Evolutionary conservation across 2,888 invertebrate species (phyloP), one percentile per base, ranked within the genome.

Genomic region (Drosophila diplacantha): DNA sequence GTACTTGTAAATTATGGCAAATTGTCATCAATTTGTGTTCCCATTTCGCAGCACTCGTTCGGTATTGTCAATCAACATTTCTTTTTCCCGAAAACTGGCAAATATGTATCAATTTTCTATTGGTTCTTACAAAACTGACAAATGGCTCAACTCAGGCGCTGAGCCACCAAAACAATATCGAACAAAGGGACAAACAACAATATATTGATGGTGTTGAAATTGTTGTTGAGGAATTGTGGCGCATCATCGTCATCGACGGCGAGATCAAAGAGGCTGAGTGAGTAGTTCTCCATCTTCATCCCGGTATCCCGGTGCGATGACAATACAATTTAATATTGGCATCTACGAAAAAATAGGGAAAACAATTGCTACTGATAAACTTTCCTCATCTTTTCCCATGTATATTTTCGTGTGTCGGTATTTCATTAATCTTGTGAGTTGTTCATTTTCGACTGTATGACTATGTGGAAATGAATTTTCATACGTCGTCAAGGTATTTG

Each of bases 141-240:
- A 61, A 50, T 62, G 31, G 62, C 51, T 31, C 31, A 37, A 31
- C 35, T n/a, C 35, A 24, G 18, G 62, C 22, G 20, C 32, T 12
- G 31, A 43, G 39, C 35, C 38, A 38, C 39, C 55, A 60, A 49
- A 53, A 64, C 62, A 46, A 32, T 59, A 52, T 43, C 35, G 47
- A 39, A 78, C 61, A 68, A 52, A 52, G 61, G 57, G 49, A 55
- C 55, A 31, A 38, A 52, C 34, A 56, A 69, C 57, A 55, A 69
- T 63, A 79, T 74, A 78, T 80, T 79, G 77, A 82, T 77, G 83
- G 80, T 71, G 78, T 65, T 82, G 57, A 77, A 73, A 76, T 52
- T 66, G 82, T 72, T 74, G 49, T 67, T 65, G 68, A 82, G 60
- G 74, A 77, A 82, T 82, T 73, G 78, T 74, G 58, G 73, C 62